Conservation (phyloP, 64 coral and sea anemone genomes). For the Pocillopora damicornis region DNA sequence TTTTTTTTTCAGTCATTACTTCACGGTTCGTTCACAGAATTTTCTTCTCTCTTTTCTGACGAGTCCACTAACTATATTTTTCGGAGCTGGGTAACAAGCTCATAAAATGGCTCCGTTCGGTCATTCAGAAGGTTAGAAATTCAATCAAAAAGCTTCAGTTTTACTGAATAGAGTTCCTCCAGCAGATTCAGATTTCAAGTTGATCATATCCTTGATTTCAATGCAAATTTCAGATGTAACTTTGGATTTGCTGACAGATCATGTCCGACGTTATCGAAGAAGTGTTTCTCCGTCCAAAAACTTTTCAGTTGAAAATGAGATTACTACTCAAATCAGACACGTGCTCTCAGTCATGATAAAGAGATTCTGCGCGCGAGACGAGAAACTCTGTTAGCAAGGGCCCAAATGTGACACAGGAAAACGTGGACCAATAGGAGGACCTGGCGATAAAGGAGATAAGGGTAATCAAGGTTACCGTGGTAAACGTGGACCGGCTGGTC, state of each 20-base stretch:
- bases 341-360: conserved; percentile 7
- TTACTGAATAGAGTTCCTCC: too few relatives aligned
- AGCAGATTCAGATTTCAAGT: too few relatives aligned
- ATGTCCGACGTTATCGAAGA: not conserved
- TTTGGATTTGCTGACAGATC: not conserved
- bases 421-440: conserved; percentile 4
- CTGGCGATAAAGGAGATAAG: not conserved
- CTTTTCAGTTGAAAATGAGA: not conserved
- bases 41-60: too few relatives aligned
- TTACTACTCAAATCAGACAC: not conserved
- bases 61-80: too few relatives aligned
- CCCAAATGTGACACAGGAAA: conserved; percentile 10
- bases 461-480: not conserved
- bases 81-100: too few relatives aligned
- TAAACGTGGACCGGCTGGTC: conserved; percentile 9
- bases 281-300: not conserved
- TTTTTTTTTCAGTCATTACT: too few relatives aligned
- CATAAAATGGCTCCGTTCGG: too few relatives aligned
- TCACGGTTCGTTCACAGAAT: too few relatives aligned
- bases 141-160: too few relatives aligned
- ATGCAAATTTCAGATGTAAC: not conserved
- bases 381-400: conserved; percentile 35
- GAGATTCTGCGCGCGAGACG: not conserved
- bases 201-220: too few relatives aligned
- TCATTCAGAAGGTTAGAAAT: too few relatives aligned